These are phyloP conservation scores for Yponomeuta sedellus DNA, from an alignment of 2,888 invertebrate genomes.

Conservation along the genomic window DNA sequence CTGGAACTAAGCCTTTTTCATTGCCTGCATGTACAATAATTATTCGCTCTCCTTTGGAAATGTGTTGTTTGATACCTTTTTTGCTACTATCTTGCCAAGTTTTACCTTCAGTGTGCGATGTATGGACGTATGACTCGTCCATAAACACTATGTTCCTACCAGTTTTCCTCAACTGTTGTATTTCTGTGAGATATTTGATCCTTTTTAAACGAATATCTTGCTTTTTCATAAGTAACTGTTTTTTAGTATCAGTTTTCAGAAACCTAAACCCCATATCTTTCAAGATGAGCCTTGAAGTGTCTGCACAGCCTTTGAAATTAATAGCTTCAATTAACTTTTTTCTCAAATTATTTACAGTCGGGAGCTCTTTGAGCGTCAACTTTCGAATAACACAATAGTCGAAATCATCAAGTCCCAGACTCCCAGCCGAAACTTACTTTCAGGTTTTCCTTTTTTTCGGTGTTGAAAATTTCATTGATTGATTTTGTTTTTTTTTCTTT, in stretches of 20 bases:
- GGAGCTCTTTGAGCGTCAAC: slow-evolving; percentile 6
- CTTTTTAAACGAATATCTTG: slow-evolving; percentile 17
- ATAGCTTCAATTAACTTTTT: slow-evolving; percentile 17
- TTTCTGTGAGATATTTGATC: slow-evolving; percentile 14
- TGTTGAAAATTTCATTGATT: slow-evolving; percentile 9
- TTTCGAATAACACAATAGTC: slow-evolving; percentile 16
- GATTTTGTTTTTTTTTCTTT: slow-evolving; percentile 2
- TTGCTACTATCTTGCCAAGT: slow-evolving; percentile 16
- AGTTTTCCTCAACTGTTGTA: slow-evolving; percentile 17
- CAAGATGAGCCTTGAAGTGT: slow-evolving; percentile 16
- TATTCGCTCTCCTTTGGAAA: slow-evolving; percentile 17
- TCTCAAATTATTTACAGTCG: slow-evolving; percentile 8
- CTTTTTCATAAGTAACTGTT: slow-evolving; percentile 16
- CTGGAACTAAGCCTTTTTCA: slow-evolving; percentile 19
- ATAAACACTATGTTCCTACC: slow-evolving; percentile 20
- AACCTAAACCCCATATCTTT: slow-evolving; percentile 17
- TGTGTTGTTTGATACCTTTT: slow-evolving; percentile 17
- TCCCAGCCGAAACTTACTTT: slow-evolving; percentile 10
- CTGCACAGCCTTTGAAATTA: slow-evolving; percentile 18
- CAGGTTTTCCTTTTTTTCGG: slow-evolving; percentile 13
- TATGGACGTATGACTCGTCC: slow-evolving; percentile 19
- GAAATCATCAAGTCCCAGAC: slow-evolving; percentile 13
- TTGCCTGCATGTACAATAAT: slow-evolving; percentile 19
- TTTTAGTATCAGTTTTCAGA: slow-evolving; percentile 14
- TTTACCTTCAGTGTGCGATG: slow-evolving; percentile 17